A percentile compares a stretch with the other conserved stretches of the same genome.
phyloP scores from a whole-genome alignment of 2,797 vertebrate species.

The Galagoides demidoff region DNA sequence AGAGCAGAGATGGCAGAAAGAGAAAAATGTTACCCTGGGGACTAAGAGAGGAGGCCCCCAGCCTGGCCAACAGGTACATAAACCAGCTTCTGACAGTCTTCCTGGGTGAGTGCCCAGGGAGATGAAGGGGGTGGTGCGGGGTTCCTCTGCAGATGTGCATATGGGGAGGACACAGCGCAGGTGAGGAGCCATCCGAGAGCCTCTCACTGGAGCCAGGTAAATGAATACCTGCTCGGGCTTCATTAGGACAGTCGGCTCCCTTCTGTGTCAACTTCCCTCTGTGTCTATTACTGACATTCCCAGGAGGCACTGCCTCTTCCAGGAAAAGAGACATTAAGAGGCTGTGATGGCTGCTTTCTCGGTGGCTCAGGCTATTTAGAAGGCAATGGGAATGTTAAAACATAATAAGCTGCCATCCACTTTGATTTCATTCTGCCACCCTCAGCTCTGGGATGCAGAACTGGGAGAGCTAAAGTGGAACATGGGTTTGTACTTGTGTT shows the following conservation, averaged over 20 bases:
- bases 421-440: conserved; percentile 74
- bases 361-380: conserved; percentile 60
- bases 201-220: conserved; percentile 10
- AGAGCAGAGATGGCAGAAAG: not conserved
- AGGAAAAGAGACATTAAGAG: conserved; percentile 73
- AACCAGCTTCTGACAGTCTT: not conserved
- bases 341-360: conserved; percentile 52
- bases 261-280: conserved; percentile 73
- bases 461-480: not conserved
- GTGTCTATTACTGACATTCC: conserved; percentile 64
- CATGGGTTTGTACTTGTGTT: not conserved
- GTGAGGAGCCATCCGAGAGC: conserved; percentile 26
- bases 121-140: not conserved
- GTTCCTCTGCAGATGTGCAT: not conserved
- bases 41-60: not conserved
- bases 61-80: not conserved
- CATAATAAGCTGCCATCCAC: conserved; percentile 78
- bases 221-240: conserved; percentile 70
- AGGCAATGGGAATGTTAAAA: conserved; percentile 71
- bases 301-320: conserved; percentile 42
- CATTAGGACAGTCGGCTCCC: conserved; percentile 70
- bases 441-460: not conserved
- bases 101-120: not conserved
- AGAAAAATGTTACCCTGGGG: not conserved
- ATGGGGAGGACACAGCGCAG: fast-evolving